Evolutionary conservation across 2,113 vertebrate species (phyloP).

Genomic region (Antigone vipio): DNA sequence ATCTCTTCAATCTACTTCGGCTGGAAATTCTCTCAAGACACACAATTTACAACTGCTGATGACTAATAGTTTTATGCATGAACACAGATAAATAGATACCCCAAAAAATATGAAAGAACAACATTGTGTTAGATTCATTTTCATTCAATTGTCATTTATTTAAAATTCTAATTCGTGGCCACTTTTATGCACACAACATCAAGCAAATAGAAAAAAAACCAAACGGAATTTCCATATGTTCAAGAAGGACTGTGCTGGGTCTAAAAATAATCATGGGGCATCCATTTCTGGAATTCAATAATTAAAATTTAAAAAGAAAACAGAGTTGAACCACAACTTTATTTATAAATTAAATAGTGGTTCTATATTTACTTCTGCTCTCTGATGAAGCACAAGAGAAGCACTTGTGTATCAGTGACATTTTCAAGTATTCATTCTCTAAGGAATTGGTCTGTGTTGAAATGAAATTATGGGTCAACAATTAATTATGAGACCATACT

Average conservation of each 20-base stretch:
- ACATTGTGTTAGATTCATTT: not conserved
- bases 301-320: not conserved
- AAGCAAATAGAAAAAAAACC: not conserved
- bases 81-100: not conserved
- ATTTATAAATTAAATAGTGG: not conserved
- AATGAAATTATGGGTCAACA: not conserved
- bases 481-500: not conserved
- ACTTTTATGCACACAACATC: not conserved
- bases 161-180: not conserved
- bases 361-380: not conserved
- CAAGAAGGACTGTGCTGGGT: not conserved
- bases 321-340: not conserved
- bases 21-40: constrained; percentile 7
- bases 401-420: not conserved
- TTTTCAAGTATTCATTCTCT: not conserved
- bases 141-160: not conserved
- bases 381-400: not conserved
- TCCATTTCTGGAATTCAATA: not conserved
- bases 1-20: not conserved
- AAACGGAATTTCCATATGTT: not conserved
- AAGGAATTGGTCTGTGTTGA: not conserved
- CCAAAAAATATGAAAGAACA: not conserved
- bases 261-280: not conserved
- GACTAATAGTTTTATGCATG: not conserved
- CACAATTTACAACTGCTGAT: not conserved